Conservation (phyloP, 1,140 invertebrate genomes). For the Aphaenogaster floridana region DNA sequence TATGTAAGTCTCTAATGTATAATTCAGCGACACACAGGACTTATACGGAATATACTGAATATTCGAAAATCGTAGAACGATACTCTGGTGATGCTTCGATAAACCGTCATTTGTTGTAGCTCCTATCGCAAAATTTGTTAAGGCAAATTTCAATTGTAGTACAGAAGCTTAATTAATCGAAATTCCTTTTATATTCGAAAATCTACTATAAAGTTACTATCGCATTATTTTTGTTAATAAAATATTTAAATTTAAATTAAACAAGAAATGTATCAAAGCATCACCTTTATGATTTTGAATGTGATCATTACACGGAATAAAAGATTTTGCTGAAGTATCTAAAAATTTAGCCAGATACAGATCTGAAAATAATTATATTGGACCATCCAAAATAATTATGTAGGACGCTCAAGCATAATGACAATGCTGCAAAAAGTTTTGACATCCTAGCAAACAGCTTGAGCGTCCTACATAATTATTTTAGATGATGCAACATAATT, state of each 20-base stretch:
- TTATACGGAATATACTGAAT: conserved; percentile 1
- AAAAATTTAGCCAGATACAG: too few relatives aligned
- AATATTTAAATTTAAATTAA: neutral
- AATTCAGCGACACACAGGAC: conserved; percentile 34
- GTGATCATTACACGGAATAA: neutral
- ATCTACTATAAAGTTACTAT: neutral
- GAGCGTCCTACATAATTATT: too few relatives aligned
- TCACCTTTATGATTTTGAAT: neutral
- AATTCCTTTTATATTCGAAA: neutral
- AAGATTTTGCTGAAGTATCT: too few relatives aligned
- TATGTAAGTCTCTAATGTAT: conserved; percentile 36
- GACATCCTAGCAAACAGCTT: too few relatives aligned
- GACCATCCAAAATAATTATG: too few relatives aligned
- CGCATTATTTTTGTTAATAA: neutral
- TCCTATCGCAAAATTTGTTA: conserved; percentile 4
- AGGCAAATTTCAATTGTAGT: neutral
- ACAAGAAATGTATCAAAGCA: neutral
- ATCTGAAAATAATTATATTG: too few relatives aligned
- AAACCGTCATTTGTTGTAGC: neutral
- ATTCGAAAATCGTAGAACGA: conserved; percentile 10
- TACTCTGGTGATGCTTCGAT: neutral
- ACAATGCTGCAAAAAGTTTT: too few relatives aligned
- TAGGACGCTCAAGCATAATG: too few relatives aligned
- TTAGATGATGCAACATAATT: too few relatives aligned
- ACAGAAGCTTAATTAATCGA: neutral